Conservation (phyloP, 2,113 vertebrate genomes). For the Phaethornis superciliosus region DNA sequence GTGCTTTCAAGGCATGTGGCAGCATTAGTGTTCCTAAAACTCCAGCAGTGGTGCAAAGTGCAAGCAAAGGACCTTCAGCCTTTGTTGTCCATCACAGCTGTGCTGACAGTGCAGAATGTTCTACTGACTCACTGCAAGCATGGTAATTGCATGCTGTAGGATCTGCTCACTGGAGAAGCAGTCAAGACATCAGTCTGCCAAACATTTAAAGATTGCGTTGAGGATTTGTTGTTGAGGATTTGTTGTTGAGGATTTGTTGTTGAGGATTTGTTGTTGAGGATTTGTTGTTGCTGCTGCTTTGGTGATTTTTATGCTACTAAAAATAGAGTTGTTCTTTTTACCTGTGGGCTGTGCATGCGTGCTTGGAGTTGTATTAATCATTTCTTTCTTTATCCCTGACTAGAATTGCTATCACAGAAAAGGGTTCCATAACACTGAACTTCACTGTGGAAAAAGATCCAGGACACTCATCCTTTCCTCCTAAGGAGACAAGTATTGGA, state of each 20-base stretch:
- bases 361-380: neutral
- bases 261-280: neutral
- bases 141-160: neutral
- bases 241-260: neutral
- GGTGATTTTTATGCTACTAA: neutral
- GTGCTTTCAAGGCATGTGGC: neutral
- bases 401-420: slow-evolving; percentile 88
- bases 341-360: neutral
- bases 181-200: neutral
- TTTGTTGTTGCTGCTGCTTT: neutral
- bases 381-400: neutral
- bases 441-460: slow-evolving; percentile 82
- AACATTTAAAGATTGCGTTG: neutral
- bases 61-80: neutral
- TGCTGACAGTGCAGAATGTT: slow-evolving; percentile 2
- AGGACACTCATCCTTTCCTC: slow-evolving; percentile 90
- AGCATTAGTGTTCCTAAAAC: neutral
- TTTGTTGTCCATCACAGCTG: neutral
- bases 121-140: neutral
- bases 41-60: neutral
- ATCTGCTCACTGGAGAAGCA: neutral
- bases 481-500: slow-evolving; percentile 88
- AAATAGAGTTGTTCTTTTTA: neutral
- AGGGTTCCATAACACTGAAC: slow-evolving; percentile 83
- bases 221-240: neutral